Percentiles rank a stretch among this genome's conserved stretches.
phyloP scores from a whole-genome alignment of 1,140 invertebrate genomes.

The Pemphigus obesinymphae region DNA sequence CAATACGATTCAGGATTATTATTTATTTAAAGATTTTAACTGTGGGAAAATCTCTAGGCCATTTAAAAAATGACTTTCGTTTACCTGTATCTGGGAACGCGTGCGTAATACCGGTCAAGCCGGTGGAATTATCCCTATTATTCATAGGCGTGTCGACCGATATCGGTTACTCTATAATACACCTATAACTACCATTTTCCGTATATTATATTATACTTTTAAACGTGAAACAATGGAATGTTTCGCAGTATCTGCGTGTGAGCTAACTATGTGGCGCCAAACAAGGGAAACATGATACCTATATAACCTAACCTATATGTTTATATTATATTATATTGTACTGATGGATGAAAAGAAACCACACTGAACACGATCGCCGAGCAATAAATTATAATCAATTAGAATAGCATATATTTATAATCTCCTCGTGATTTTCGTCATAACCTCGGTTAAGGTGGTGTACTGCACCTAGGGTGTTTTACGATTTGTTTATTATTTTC shows the following conservation, averaged over 20 bases:
- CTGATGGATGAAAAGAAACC: neutral
- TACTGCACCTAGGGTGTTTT: neutral
- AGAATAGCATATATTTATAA: neutral
- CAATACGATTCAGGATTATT: neutral
- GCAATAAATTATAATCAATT: neutral
- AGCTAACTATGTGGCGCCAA: constrained; percentile 6
- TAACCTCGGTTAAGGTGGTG: neutral
- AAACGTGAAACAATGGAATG: constrained; percentile 16
- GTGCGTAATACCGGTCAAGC: constrained; percentile 26
- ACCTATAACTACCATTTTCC: neutral
- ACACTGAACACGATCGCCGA: neutral
- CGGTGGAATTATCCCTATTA: constrained; percentile 19
- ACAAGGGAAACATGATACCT: constrained; percentile 17
- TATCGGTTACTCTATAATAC: constrained; percentile 8
- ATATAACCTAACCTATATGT: too few relatives aligned
- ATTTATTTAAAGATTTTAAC: neutral
- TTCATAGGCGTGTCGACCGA: constrained; percentile 26
- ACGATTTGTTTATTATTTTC: neutral
- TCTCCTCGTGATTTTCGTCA: neutral
- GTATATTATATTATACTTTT: constrained; percentile 8
- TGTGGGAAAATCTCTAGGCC: neutral
- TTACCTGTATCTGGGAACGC: too few relatives aligned
- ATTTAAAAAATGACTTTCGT: constrained; percentile 16
- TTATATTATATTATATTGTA: neutral
- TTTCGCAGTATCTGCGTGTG: neutral